A percentile compares a stretch with the other conserved stretches of the same genome.
Evolutionary conservation across 2,797 vertebrate species (phyloP).

Genomic region (Melanotaenia trifasciata): DNA sequence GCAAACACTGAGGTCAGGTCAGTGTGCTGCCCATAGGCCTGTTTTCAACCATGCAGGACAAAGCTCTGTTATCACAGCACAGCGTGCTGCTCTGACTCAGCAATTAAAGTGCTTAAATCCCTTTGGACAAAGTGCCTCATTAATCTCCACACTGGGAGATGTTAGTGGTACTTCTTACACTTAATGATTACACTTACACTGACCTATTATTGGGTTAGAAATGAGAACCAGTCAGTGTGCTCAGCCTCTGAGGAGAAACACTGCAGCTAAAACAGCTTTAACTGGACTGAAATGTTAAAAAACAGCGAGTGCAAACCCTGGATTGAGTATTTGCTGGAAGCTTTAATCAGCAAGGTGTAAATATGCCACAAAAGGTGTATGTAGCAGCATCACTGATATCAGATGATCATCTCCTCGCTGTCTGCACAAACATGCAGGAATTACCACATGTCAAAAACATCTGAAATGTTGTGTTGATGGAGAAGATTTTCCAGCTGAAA

Average conservation of each 20-base stretch:
- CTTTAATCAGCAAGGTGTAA: background rate
- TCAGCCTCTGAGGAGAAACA: background rate
- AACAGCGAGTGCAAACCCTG: background rate
- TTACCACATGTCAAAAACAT: background rate
- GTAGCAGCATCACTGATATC: background rate
- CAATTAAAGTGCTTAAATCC: conserved; percentile 52
- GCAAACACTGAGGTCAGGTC: conserved; percentile 28
- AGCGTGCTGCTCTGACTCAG: conserved; percentile 61
- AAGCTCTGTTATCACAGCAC: conserved; percentile 52
- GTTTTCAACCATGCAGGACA: conserved; percentile 33
- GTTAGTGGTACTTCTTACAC: background rate
- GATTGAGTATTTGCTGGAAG: background rate
- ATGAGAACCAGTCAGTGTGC: background rate
- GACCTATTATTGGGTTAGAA: background rate
- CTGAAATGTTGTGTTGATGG: conserved; percentile 1
- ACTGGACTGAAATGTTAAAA: background rate
- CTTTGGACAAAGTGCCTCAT: conserved; percentile 15
- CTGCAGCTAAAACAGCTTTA: background rate
- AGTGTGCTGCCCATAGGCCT: conserved; percentile 14
- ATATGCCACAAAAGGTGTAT: background rate
- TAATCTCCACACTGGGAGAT: background rate
- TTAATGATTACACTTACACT: background rate
- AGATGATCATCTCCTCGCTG: background rate
- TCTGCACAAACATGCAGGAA: conserved; percentile 5
- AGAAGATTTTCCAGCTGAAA: background rate